Evolutionary conservation across 1,140 invertebrate genomes (phyloP).

Genomic region (Pseudomyrmex cubaensis): DNA sequence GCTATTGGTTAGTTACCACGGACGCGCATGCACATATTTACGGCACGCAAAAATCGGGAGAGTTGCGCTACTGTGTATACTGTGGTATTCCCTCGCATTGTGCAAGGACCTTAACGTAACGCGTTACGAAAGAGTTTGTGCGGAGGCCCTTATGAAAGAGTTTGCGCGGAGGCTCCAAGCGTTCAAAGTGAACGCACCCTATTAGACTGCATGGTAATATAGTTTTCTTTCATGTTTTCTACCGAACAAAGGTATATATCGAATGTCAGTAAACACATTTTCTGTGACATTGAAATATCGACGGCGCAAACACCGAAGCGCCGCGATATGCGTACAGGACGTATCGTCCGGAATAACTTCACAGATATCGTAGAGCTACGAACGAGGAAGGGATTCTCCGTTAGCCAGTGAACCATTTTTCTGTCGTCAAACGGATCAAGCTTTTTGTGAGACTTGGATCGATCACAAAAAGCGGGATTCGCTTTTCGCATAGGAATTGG

Average conservation of each 20-base stretch:
- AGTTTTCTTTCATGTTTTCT: background rate
- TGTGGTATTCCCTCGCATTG: too few relatives aligned
- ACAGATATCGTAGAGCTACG: slow-evolving; percentile 67
- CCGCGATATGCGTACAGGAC: background rate
- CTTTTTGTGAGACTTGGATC: slow-evolving; percentile 85
- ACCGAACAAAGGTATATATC: background rate
- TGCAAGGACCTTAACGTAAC: too few relatives aligned
- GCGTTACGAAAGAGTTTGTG: too few relatives aligned
- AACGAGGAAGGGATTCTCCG: slow-evolving; percentile 74
- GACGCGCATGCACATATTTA: too few relatives aligned
- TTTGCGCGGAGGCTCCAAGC: too few relatives aligned
- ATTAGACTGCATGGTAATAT: too few relatives aligned
- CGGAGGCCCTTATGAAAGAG: too few relatives aligned
- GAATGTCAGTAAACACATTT: background rate
- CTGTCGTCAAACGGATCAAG: slow-evolving; percentile 85
- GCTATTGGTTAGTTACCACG: too few relatives aligned
- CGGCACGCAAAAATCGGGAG: too few relatives aligned
- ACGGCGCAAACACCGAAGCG: background rate
- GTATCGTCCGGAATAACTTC: slow-evolving; percentile 32
- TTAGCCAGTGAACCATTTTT: slow-evolving; percentile 81
- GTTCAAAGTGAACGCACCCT: too few relatives aligned
- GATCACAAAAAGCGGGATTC: slow-evolving; percentile 86
- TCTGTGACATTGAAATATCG: background rate
- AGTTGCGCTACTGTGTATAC: too few relatives aligned
- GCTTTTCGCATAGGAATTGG: slow-evolving; percentile 85